Evolutionary conservation across 1,140 invertebrate genomes (phyloP), one percentile per base, ranked within the genome.

Genomic region (Pseudoatta argentina): DNA sequence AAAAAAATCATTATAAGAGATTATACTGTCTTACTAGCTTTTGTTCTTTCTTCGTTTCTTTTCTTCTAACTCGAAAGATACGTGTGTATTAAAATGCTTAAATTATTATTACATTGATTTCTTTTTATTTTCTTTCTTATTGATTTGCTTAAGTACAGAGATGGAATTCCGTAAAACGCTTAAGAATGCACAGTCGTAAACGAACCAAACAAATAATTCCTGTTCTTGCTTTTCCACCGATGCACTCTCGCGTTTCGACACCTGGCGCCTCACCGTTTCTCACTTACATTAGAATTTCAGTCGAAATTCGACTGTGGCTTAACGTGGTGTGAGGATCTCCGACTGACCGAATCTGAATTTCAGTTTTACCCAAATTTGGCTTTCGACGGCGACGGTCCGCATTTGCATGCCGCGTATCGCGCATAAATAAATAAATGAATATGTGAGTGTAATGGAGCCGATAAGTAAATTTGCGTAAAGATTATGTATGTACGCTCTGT

Each of bases 351-450:
- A 83, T 83, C 79, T 83, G 79, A 83, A 83, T 83, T 83, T 83
- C 79, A 83, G 67, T 83, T 83, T 82, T 72, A 83, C 14, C 69
- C 79, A 83, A 83, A 83, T 83, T 83, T 75, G 79, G 79, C 30
- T 83, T 73, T 48, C 69, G 69, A n/a, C 27, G 34, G 24, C 53
- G 67, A 55, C 69, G 44, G 55, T 27, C 8, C 67, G 78, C 39
- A 83, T 83, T 83, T 75, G 51, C 69, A 57, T 83, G 7, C 39
- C 79, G 64, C 18, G 21, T 71, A 24, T 51, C 77, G 55, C 27
- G 79, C 79, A 83, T 83, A 83, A 83, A 83, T 83, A 83, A 83
- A 83, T 83, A 83, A 83, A 83, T 83, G 79, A 83, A 83, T 83
- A 75, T 61, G 79, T 34, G 79, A 82, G 14, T 53, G 39, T 82